Percentiles rank a stretch among this genome's conserved stretches.
phyloP scores from a whole-genome alignment of 92 coral and sea anemone species.

The Pocillopora meandrina region DNA sequence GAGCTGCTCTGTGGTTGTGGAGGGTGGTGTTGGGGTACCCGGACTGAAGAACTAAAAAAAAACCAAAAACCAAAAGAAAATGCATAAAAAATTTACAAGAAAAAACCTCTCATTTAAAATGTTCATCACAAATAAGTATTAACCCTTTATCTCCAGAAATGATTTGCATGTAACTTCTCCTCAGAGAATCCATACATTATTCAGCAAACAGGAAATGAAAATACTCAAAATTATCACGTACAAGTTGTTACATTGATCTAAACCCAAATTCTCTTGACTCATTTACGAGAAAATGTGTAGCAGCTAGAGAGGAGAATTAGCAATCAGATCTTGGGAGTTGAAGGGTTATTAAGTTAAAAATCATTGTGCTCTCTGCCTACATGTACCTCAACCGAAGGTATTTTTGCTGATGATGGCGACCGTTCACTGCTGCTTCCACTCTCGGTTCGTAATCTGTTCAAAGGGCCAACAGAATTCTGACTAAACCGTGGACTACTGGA shows the following conservation, averaged over 20 bases:
- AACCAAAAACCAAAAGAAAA: neutral
- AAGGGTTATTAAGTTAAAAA: neutral
- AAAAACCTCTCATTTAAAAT: neutral
- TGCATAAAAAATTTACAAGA: neutral
- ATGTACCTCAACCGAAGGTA: constrained; percentile 71
- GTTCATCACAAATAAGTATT: too few species aligned
- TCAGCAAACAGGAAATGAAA: too few species aligned
- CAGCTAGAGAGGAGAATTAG: too few species aligned
- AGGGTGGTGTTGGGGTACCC: constrained; percentile 65
- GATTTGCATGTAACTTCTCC: too few species aligned
- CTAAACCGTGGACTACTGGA: constrained; percentile 65
- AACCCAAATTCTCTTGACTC: too few species aligned
- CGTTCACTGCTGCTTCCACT: constrained; percentile 47
- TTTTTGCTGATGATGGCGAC: constrained; percentile 32
- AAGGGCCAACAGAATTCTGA: constrained; percentile 72
- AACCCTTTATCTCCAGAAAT: too few species aligned
- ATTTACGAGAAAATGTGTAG: too few species aligned
- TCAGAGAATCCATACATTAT: too few species aligned
- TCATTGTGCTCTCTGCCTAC: neutral
- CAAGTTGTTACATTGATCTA: too few species aligned
- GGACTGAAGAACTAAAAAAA: constrained; percentile 67
- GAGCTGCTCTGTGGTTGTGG: constrained; percentile 42
- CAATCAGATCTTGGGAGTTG: too few species aligned
- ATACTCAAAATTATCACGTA: too few species aligned
- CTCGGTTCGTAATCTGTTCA: constrained; percentile 45